Evolutionary conservation across 2,888 invertebrate species (phyloP).

Genomic region (Xylophagus ater): DNA sequence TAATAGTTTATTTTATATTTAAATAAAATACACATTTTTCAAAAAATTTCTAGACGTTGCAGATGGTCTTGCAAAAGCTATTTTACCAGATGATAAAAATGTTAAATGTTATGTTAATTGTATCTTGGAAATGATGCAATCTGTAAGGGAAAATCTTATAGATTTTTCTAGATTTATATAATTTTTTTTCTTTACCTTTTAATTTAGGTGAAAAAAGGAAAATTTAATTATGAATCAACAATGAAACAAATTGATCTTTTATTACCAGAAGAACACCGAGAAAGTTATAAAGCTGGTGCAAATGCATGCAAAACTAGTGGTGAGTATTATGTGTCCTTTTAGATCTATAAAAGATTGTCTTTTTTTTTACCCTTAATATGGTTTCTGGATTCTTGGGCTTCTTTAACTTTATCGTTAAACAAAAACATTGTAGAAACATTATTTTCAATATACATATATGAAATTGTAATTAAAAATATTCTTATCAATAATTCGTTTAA

Average conservation of each 20-base stretch:
- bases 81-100: slow-evolving; percentile 30
- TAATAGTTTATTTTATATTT: slow-evolving; percentile 9
- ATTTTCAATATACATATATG: background rate
- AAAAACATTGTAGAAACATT: background rate
- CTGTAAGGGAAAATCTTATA: slow-evolving; percentile 32
- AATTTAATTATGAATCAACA: slow-evolving; percentile 30
- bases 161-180: background rate
- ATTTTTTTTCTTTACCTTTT: background rate
- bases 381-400: background rate
- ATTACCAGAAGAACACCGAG: slow-evolving; percentile 32
- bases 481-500: background rate
- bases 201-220: slow-evolving; percentile 35
- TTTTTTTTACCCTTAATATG: background rate
- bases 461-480: background rate
- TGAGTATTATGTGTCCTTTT: slow-evolving; percentile 14
- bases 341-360: background rate
- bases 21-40: background rate
- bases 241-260: slow-evolving; percentile 35
- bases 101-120: slow-evolving; percentile 45
- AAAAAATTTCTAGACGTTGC: slow-evolving; percentile 25
- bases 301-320: slow-evolving; percentile 27
- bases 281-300: slow-evolving; percentile 27
- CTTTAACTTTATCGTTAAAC: background rate
- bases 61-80: slow-evolving; percentile 27
- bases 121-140: slow-evolving; percentile 42